A percentile compares a stretch with the other conserved stretches of the same genome.
phyloP scores from a whole-genome alignment of 2,888 invertebrate genomes.

The Alloscopus bannaensis region DNA sequence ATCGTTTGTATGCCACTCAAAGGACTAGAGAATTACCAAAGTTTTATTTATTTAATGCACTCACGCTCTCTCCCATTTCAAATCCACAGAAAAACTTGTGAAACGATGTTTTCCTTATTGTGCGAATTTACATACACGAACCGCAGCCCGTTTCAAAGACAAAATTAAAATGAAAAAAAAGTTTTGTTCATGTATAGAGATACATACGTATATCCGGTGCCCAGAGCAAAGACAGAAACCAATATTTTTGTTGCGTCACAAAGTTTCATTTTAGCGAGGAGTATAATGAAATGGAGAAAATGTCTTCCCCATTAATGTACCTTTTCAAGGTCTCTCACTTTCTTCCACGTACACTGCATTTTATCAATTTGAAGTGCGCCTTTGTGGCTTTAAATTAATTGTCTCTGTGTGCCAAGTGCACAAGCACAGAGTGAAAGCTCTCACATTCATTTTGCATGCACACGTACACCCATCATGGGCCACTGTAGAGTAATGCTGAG shows the following conservation, averaged over 20 bases:
- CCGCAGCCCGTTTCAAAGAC: background rate
- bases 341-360: constrained; percentile 49
- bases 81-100: too few relatives aligned
- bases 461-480: too few relatives aligned
- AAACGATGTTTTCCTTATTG: too few relatives aligned
- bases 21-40: too few relatives aligned
- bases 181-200: too few relatives aligned
- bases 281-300: constrained; percentile 47
- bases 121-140: background rate
- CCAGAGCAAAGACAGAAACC: background rate
- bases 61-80: too few relatives aligned
- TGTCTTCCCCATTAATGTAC: constrained; percentile 34
- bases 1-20: too few relatives aligned
- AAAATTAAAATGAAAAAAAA: background rate
- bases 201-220: too few relatives aligned
- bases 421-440: background rate
- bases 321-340: constrained; percentile 46
- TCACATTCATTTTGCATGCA: background rate
- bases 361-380: constrained; percentile 52
- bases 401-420: constrained; percentile 19
- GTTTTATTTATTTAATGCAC: too few relatives aligned
- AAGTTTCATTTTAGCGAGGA: constrained; percentile 20
- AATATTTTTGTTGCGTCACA: background rate
- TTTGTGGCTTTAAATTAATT: constrained; percentile 61
- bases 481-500: too few relatives aligned